Evolutionary conservation across 2,113 vertebrate species (phyloP).

Genomic region (Antechinus stuartii): DNA sequence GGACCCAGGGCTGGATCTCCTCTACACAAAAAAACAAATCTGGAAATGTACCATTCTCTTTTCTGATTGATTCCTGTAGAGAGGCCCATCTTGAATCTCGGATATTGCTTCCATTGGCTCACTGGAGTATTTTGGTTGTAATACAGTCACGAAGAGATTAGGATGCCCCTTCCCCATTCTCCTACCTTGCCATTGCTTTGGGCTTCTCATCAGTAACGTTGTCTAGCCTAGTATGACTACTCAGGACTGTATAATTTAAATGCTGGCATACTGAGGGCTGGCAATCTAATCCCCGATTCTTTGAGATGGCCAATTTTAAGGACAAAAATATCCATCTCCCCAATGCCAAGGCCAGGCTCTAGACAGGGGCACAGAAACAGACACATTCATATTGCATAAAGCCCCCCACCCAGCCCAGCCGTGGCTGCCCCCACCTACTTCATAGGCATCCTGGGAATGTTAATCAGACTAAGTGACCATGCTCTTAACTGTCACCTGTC

Average conservation of each 20-base stretch:
- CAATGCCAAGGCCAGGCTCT: neutral
- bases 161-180: neutral
- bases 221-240: no score
- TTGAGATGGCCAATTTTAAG: neutral
- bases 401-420: neutral
- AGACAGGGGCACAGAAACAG: neutral
- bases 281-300: neutral
- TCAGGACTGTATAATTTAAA: neutral
- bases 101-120: neutral
- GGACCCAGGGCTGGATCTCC: neutral
- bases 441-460: neutral
- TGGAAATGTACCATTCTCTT: neutral
- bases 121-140: neutral
- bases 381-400: neutral
- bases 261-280: neutral
- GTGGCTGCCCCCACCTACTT: neutral
- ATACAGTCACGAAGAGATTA: neutral
- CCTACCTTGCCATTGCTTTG: neutral
- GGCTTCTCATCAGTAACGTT: accelerated
- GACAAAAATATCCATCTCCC: neutral
- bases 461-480: neutral
- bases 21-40: neutral
- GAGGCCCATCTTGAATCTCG: neutral
- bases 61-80: neutral
- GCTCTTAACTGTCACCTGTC: conserved; percentile 4